Base-by-base conservation (phyloP, 2,113 vertebrate species). In the Alectura lathami region DNA sequence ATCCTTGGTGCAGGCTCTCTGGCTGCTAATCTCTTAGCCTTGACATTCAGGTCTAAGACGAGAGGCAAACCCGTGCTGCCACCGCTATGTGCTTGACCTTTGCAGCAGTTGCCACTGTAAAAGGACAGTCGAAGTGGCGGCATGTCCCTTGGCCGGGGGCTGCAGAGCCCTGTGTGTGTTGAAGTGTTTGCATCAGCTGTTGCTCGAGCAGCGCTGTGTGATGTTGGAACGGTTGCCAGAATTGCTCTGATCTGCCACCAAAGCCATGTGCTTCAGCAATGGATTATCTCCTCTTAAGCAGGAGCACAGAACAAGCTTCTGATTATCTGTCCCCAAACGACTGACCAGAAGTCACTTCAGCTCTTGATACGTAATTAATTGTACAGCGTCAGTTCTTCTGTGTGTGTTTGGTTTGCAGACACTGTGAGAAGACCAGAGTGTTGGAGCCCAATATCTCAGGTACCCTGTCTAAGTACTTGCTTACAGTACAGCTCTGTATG, bases 281-380 rank as follows among this genome's bases (percentile, higher is more conserved):
- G 93, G 90, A 94, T 96, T 96, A 95, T 95, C 91, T 91, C 64
- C 79, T 94, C 93, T 95, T 94, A 94, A 91, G 89, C 17, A 5
- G 85, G 76, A 83, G 60, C 85, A 34, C 30, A 80, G 73, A 93
- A 88, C 94, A 72, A 64, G 81, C 76, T 75, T 66, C 73, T 86
- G 89, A 78, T 96, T 88, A 86, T 93, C 64, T 8, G 9, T 81
- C 47, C 85, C 70, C 36, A 32, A 36, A 70, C 72, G 76, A 54
- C 85, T 92, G 79, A 68, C 51, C 83, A 93, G 76, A 64, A 94
- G 68, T 60, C 36, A 45, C 77, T 93, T 83, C 0, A 1, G 26
- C 85, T 95, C 85, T 73, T 78, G 29, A 20, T 42, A 36, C 4
- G 1, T 74, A 40, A 64, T 24, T 74, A 40, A 64, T 24, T 62